Conservation (phyloP, 2,888 invertebrate species). For the Artemia sp. region DNA sequence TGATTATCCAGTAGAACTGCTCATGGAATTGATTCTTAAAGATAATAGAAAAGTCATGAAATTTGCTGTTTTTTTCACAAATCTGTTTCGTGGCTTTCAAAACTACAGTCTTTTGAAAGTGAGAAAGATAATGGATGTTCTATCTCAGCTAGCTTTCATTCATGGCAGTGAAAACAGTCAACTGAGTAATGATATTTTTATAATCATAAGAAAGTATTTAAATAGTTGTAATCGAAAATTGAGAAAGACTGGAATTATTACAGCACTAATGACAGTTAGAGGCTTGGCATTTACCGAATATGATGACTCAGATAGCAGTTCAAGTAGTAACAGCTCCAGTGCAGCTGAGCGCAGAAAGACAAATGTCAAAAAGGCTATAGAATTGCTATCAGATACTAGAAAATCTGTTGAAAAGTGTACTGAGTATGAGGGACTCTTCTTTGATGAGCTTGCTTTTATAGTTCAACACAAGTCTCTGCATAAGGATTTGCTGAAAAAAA, state of each 20-base stretch:
- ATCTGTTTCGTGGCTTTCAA: not conserved
- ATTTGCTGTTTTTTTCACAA: not conserved
- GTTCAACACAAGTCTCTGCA: not conserved
- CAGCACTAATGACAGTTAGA: not conserved
- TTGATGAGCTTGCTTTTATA: not conserved
- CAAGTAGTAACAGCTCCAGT: not conserved
- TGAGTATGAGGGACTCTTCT: not conserved
- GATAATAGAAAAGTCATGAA: constrained; percentile 4
- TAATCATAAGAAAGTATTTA: constrained; percentile 3
- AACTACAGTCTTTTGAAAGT: not conserved
- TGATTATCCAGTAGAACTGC: not conserved
- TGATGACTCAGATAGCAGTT: not conserved
- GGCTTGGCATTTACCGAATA: not conserved
- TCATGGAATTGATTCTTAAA: not conserved
- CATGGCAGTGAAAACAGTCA: not conserved
- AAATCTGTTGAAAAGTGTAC: not conserved
- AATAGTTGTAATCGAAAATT: not conserved
- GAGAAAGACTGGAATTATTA: not conserved
- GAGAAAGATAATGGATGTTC: not conserved
- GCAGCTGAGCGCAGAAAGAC: not conserved
- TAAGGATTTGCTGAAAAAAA: not conserved
- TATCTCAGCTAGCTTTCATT: constrained; percentile 1
- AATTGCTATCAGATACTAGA: not conserved
- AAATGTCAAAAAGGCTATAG: constrained; percentile 1
- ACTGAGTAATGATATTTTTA: not conserved